Evolutionary conservation across 2,888 invertebrate species (phyloP).

Genomic region (Morpho achilles): DNA sequence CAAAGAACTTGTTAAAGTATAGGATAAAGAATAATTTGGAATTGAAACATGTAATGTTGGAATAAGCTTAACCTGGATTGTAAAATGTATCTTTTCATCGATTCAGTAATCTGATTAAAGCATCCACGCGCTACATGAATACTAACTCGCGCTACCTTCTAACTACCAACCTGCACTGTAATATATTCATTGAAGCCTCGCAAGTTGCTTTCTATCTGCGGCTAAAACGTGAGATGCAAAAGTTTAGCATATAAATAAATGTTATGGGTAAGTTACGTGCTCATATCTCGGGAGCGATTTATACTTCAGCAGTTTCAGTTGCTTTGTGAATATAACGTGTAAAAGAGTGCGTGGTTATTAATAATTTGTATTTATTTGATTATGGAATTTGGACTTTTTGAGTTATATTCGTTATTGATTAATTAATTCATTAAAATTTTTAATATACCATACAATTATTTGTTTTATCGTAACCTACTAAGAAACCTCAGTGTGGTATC

Average conservation of each 20-base stretch:
- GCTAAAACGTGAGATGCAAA: constrained; percentile 46
- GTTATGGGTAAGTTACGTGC: constrained; percentile 29
- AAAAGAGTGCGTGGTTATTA: constrained; percentile 9
- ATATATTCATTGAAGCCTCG: constrained; percentile 66
- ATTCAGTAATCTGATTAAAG: constrained; percentile 24
- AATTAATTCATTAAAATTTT: too few species aligned
- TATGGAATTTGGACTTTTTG: neutral
- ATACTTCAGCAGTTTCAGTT: constrained; percentile 7
- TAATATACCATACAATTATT: too few species aligned
- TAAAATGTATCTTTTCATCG: constrained; percentile 20
- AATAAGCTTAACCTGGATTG: neutral
- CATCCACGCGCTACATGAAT: constrained; percentile 42
- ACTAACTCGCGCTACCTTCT: constrained; percentile 46
- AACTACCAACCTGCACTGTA: constrained; percentile 45
- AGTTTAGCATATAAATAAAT: constrained; percentile 43
- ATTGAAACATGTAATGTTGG: too few species aligned
- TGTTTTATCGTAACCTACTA: too few species aligned
- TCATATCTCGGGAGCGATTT: constrained; percentile 15
- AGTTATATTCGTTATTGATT: too few species aligned
- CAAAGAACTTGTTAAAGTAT: too few species aligned
- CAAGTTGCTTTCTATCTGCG: constrained; percentile 42
- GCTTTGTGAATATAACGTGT: constrained; percentile 2
- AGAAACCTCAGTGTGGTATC: too few species aligned
- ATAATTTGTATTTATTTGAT: constrained; percentile 11
- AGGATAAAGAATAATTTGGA: too few species aligned